Evolutionary conservation across 2,113 vertebrate species (phyloP).

Genomic region (Zosterops lateralis): DNA sequence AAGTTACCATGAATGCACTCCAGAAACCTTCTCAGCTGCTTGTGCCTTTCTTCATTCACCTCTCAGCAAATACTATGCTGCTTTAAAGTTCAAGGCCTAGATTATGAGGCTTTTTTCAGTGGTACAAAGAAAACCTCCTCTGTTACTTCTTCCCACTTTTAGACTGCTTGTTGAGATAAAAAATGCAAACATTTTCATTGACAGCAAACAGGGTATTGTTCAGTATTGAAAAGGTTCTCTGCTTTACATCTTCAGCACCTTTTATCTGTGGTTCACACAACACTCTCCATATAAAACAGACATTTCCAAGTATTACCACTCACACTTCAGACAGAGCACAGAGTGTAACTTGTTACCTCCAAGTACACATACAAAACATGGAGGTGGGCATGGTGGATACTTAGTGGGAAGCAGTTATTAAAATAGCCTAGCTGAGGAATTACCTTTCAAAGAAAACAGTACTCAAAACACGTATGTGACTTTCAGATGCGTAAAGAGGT

Average conservation of each 20-base stretch:
- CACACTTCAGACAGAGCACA: background rate
- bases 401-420: background rate
- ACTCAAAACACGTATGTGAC: background rate
- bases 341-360: background rate
- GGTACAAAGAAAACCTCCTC: background rate
- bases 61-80: background rate
- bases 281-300: background rate
- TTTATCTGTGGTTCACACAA: background rate
- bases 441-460: background rate
- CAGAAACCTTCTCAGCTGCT: background rate
- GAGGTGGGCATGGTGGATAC: background rate
- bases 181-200: background rate
- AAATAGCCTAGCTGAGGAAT: background rate
- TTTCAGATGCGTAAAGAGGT: background rate
- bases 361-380: background rate
- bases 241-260: background rate
- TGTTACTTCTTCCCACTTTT: background rate
- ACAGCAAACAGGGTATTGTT: background rate
- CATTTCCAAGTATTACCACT: background rate
- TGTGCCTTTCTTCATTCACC: background rate
- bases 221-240: background rate
- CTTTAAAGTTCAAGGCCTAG: background rate
- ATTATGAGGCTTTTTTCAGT: background rate
- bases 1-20: background rate
- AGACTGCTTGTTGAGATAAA: background rate